Base-by-base conservation (phyloP, 64 coral and sea anemone species). In the Actinia equina region DNA sequence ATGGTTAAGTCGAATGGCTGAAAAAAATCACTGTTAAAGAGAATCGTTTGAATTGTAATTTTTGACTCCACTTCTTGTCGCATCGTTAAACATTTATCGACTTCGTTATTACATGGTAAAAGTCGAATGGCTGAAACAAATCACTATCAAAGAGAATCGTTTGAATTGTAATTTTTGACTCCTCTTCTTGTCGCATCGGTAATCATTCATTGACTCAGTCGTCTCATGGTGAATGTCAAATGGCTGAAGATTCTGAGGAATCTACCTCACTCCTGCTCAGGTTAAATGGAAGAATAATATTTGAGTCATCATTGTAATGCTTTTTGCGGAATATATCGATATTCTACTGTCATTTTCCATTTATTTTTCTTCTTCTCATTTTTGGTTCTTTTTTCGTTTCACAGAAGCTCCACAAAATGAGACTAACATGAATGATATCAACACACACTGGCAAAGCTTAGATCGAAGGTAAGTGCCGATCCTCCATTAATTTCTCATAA, bases 361-460 rank as follows among this genome's bases (percentile, higher is more conserved):
- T 30, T 76, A 67, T 87, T 43, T 60, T 54, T 27, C 17, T 56
- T 61, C 7, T 59, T n/a, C n/a, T 86, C 17, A 86, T 56, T 37
- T 44, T 57, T 59, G 27, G 22, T 17, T 71, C 15, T 42, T 82
- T 59, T 65, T 51, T 87, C 70, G 23, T 6, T 86, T 54, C 59
- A 83, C 59, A 98, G 96, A 91, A 77, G 88, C 93, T 9, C 90
- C 96, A 45, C 61, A 84, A 55, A 89, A 89, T 81, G 96, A 95
- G 87, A 88, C 87, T 8, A 95, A 82, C 44, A 92, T 98, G 93
- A 98, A 98, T 45, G 93, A 98, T 30, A 94, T 98, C 1, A 95
- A 98, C 88, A 89, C 93, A 2, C 96, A 98, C 51, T 93, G 96
- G 90, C 93, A 95, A 77, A 98, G 93, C 49, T 84, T 98, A 77